Conservation (phyloP, 2,888 invertebrate species). For the Chrysolina haemoptera region DNA sequence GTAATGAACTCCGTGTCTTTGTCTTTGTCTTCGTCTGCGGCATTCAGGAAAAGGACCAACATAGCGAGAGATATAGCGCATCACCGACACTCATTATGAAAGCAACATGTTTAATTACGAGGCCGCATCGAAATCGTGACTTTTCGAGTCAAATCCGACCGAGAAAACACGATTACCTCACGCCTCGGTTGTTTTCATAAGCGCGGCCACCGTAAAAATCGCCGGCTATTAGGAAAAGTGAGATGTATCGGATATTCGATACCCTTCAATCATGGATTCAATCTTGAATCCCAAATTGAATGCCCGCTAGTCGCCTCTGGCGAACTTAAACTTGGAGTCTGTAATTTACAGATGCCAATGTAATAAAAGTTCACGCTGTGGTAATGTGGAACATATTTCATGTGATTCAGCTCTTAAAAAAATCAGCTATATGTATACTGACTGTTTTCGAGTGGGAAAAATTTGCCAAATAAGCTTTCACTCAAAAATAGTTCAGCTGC, state of each 20-base stretch:
- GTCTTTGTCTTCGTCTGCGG: conserved; percentile 48
- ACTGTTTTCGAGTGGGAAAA: too few relatives aligned
- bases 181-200: conserved; percentile 59
- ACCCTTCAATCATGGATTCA: conserved; percentile 15
- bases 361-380: background rate
- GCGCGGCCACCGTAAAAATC: conserved; percentile 39
- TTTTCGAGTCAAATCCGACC: conserved; percentile 65
- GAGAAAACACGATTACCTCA: conserved; percentile 57
- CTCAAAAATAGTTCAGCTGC: too few relatives aligned
- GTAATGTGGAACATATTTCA: too few relatives aligned
- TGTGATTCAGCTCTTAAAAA: too few relatives aligned
- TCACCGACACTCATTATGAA: conserved; percentile 52
- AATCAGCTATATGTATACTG: too few relatives aligned
- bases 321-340: background rate
- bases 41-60: conserved; percentile 39
- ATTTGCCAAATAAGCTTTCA: too few relatives aligned
- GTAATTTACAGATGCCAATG: conserved; percentile 9
- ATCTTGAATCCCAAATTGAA: conserved; percentile 12
- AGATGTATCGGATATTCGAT: conserved; percentile 12
- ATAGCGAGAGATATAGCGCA: conserved; percentile 36
- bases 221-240: conserved; percentile 24
- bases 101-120: conserved; percentile 67
- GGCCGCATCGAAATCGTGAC: conserved; percentile 68
- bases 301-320: conserved; percentile 8
- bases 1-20: conserved; percentile 54